phyloP scores from a whole-genome alignment of 1,140 invertebrate species.

The Polypedilum pembai region DNA sequence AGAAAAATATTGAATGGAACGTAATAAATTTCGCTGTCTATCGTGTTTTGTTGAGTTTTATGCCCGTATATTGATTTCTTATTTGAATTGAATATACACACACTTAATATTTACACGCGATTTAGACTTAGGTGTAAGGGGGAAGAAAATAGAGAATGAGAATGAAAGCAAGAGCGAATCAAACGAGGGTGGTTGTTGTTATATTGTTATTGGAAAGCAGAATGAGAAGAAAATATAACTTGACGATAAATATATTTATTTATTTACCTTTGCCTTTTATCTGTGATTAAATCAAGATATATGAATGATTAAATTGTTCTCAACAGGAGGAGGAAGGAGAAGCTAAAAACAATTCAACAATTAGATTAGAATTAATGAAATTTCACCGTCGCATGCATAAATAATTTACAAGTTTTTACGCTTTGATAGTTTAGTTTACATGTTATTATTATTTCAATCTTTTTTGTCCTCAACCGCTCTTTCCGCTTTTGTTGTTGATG shows the following conservation, averaged over 20 bases:
- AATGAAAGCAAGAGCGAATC: neutral
- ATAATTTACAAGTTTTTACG: slow-evolving; percentile 7
- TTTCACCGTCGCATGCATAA: neutral
- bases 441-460: neutral
- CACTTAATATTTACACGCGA: slow-evolving; percentile 17
- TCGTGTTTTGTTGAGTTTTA: slow-evolving; percentile 18
- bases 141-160: neutral
- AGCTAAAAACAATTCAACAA: neutral
- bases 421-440: neutral
- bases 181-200: too few relatives aligned
- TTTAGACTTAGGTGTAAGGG: neutral
- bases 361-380: neutral
- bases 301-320: slow-evolving; percentile 1
- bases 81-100: slow-evolving; percentile 19
- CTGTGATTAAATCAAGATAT: slow-evolving; percentile 18
- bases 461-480: neutral
- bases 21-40: slow-evolving; percentile 17
- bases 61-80: slow-evolving; percentile 17
- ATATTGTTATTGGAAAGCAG: neutral
- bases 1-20: neutral
- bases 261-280: slow-evolving; percentile 13
- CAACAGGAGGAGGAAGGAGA: neutral
- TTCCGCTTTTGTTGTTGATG: neutral
- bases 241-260: slow-evolving; percentile 12
- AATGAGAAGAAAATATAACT: neutral